Percentiles rank a stretch among this genome's conserved stretches.
phyloP scores from a whole-genome alignment of 2,797 vertebrate genomes.

The Gymnopithys bicolor region DNA sequence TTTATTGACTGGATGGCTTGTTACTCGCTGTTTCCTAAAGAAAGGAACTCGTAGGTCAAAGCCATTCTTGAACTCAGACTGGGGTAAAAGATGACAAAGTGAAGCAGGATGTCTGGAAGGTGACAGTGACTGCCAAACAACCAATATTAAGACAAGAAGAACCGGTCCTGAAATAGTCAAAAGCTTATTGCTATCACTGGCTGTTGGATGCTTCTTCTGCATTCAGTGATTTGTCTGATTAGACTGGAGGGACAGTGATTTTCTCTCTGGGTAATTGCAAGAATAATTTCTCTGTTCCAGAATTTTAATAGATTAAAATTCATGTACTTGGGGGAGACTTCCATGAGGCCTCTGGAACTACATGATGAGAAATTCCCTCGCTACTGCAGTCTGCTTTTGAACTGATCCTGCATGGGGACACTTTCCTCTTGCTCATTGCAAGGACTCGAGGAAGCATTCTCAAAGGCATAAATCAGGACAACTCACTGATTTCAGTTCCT shows the following conservation, averaged over 20 bases:
- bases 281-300: neutral
- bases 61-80: neutral
- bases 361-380: neutral
- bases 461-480: neutral
- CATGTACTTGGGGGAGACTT: neutral
- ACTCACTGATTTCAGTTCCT: neutral
- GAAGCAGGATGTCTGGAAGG: neutral
- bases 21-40: neutral
- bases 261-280: neutral
- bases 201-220: neutral
- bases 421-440: neutral
- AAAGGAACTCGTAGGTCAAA: neutral
- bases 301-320: slow-evolving; percentile 20
- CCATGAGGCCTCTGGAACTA: neutral
- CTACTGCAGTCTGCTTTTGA: neutral
- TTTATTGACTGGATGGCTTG: neutral
- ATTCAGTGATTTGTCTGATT: neutral
- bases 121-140: neutral
- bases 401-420: neutral
- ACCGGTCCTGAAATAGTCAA: neutral
- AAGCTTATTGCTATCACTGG: neutral
- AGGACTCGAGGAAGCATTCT: neutral
- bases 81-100: neutral
- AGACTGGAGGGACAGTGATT: neutral
- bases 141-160: neutral